These are phyloP conservation scores for Acronicta alni DNA, from an alignment of 2,888 invertebrate species.

Conservation along the genomic window DNA sequence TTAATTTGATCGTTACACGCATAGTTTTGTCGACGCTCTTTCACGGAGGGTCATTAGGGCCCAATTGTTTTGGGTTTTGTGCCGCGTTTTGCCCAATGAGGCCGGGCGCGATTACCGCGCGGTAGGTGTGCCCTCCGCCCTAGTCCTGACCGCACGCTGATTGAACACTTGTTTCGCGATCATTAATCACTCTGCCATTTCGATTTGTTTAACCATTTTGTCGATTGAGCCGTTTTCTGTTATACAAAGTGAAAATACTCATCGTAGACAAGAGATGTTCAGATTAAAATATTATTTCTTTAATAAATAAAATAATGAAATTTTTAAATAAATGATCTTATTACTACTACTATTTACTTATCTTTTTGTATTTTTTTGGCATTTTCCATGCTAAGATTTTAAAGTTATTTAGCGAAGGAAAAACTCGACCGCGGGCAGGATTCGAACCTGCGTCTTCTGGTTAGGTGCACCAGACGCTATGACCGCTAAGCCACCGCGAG, in stretches of 20 bases:
- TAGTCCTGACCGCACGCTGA: constrained; percentile 80
- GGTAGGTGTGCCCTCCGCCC: constrained; percentile 61
- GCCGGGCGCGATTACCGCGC: constrained; percentile 61
- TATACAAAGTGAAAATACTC: neutral
- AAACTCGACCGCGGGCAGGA: no score
- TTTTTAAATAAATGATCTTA: no score
- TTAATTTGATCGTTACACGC: constrained; percentile 54
- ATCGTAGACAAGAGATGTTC: no score
- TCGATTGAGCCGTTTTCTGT: constrained; percentile 38
- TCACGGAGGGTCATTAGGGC: constrained; percentile 73
- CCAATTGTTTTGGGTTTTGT: constrained; percentile 81
- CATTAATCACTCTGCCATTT: constrained; percentile 68
- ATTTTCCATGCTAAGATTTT: no score
- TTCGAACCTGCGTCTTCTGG: no score
- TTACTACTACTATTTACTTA: no score
- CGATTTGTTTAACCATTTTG: constrained; percentile 59
- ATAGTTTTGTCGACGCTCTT: constrained; percentile 48
- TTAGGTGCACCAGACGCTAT: no score
- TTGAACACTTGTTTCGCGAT: constrained; percentile 81
- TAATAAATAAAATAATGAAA: no score
- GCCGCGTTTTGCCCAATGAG: constrained; percentile 64
- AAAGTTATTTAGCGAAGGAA: no score
- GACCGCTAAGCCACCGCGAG: no score
- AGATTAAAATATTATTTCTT: no score
- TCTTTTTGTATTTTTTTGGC: no score